Conservation (phyloP, 2,113 vertebrate species). For the Hemibagrus wyckioides region DNA sequence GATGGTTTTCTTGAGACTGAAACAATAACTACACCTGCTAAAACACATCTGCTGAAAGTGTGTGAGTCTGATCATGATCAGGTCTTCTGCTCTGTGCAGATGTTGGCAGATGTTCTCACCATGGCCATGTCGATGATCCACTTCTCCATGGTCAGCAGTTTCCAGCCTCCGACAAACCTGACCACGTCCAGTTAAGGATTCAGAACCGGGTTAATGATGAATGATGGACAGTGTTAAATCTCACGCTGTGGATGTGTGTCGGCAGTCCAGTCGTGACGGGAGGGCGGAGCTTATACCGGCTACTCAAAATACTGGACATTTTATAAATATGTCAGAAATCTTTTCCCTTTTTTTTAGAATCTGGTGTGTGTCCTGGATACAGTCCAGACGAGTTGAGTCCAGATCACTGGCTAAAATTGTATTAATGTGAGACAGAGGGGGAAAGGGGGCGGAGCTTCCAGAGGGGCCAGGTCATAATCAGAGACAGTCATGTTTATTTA, state of each 20-base stretch:
- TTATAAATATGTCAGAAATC: too few relatives aligned
- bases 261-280: too few relatives aligned
- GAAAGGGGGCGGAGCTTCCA: background rate
- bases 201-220: background rate
- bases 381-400: background rate
- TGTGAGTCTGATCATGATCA: background rate
- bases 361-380: background rate
- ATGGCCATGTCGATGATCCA: conserved; percentile 89
- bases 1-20: background rate
- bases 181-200: conserved; percentile 56
- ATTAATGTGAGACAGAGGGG: background rate
- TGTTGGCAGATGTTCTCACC: conserved; percentile 66
- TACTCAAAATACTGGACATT: too few relatives aligned
- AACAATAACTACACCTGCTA: background rate
- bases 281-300: too few relatives aligned
- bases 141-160: conserved; percentile 79
- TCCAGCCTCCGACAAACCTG: conserved; percentile 84
- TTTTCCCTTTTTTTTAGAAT: too few relatives aligned
- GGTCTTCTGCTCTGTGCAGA: background rate
- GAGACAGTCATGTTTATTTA: too few relatives aligned
- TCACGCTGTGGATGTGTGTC: too few relatives aligned
- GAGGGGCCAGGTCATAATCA: background rate
- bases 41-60: background rate
- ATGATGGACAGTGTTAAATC: background rate
- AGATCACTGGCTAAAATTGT: background rate